A percentile compares a stretch with the other conserved stretches of the same genome.
Conservation (phyloP, 2,113 vertebrate species). For the Anarhynchus alexandrinus region DNA sequence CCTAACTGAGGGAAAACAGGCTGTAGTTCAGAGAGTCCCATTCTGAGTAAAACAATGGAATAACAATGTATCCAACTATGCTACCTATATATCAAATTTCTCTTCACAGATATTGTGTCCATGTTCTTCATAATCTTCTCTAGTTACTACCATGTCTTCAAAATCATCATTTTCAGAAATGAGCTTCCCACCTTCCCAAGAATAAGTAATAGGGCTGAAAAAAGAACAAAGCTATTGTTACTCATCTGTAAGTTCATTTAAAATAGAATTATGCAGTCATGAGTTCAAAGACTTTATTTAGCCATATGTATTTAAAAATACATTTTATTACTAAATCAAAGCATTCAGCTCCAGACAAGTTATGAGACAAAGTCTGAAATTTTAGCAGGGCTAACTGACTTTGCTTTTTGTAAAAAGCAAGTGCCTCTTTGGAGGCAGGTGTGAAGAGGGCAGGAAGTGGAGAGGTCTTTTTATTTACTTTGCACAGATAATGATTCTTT, state of each 20-base stretch:
- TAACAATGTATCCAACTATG: neutral
- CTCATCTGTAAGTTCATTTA: neutral
- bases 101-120: constrained; percentile 95
- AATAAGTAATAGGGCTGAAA: constrained; percentile 88
- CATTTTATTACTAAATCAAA: neutral
- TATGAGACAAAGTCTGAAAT: neutral
- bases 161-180: constrained; percentile 94
- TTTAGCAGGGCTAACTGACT: neutral
- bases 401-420: neutral
- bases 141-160: constrained; percentile 94
- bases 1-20: constrained; percentile 13
- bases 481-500: neutral
- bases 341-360: neutral
- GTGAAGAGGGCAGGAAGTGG: neutral
- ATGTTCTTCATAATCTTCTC: constrained; percentile 97
- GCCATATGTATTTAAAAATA: neutral
- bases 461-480: neutral
- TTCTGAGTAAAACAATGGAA: neutral
- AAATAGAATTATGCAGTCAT: neutral
- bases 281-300: neutral
- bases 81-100: constrained; percentile 91
- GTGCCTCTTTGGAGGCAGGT: neutral
- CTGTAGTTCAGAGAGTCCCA: constrained; percentile 10
- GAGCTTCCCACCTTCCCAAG: constrained; percentile 96
- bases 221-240: constrained; percentile 10